A percentile compares a stretch with the other conserved stretches of the same genome.
Evolutionary conservation across 2,888 invertebrate genomes (phyloP).

Genomic region (Ectemnius lituratus): DNA sequence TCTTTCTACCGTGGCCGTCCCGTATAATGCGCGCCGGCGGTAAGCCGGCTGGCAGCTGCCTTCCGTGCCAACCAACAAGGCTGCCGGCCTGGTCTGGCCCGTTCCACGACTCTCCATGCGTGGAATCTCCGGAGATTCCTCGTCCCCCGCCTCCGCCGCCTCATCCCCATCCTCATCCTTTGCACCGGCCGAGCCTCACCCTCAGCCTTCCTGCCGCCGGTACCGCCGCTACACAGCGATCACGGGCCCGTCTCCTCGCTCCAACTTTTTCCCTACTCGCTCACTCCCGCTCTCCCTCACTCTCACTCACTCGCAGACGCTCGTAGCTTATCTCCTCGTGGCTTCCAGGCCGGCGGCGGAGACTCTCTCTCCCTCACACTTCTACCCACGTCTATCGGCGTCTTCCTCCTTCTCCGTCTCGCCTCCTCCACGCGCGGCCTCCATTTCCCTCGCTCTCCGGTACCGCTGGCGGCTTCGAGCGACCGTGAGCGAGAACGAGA

Average conservation of each 20-base stretch:
- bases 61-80: conserved; percentile 74
- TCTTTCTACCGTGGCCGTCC: conserved; percentile 31
- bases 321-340: conserved; percentile 26
- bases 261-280: conserved; percentile 9
- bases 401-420: conserved; percentile 23
- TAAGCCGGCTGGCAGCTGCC: conserved; percentile 76
- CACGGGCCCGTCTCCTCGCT: conserved; percentile 42
- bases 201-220: conserved; percentile 45
- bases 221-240: conserved; percentile 38
- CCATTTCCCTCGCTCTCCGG: conserved; percentile 23
- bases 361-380: conserved; percentile 28
- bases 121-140: conserved; percentile 72
- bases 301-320: conserved; percentile 11
- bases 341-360: conserved; percentile 49
- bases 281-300: conserved; percentile 15
- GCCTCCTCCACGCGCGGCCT: conserved; percentile 20
- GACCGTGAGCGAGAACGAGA: conserved; percentile 44
- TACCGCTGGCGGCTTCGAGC: conserved; percentile 57
- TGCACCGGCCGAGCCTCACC: conserved; percentile 46
- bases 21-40: conserved; percentile 66
- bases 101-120: conserved; percentile 70
- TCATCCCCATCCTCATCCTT: conserved; percentile 47
- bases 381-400: not conserved
- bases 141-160: conserved; percentile 59
- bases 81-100: conserved; percentile 67